A percentile compares a stretch with the other conserved stretches of the same genome.
phyloP scores from a whole-genome alignment of 30 jellyfish, hydroid and myxozoan genomes.

The Turritopsis rubra region DNA sequence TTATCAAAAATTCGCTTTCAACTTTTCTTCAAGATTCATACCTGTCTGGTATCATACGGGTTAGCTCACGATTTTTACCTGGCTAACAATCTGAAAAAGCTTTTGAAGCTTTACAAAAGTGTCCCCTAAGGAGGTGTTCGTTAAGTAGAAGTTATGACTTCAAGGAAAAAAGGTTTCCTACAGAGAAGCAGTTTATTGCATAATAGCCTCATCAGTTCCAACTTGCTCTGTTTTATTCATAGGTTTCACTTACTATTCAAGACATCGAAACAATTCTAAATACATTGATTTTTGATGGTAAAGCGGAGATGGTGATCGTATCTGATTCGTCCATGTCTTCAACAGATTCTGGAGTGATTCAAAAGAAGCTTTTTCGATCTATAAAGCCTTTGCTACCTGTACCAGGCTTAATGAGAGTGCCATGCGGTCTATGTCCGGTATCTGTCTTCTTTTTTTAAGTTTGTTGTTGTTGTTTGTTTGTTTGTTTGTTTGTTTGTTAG shows the following conservation, averaged over 20 bases:
- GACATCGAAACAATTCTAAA: slow-evolving; percentile 87
- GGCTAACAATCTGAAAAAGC: too few species aligned
- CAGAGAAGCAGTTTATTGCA: neutral
- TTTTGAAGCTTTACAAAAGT: neutral
- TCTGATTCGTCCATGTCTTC: slow-evolving; percentile 33
- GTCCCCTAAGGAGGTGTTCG: too few species aligned
- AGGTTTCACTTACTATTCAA: slow-evolving; percentile 58
- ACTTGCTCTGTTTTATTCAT: neutral
- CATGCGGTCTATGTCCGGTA: slow-evolving; percentile 95
- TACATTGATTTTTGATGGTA: slow-evolving; percentile 87
- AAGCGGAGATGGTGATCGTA: slow-evolving; percentile 72
- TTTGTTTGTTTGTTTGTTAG: neutral
- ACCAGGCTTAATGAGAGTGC: slow-evolving; percentile 85
- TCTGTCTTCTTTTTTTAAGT: neutral
- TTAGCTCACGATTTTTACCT: too few species aligned
- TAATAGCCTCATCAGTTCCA: neutral
- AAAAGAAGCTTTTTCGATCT: slow-evolving; percentile 68
- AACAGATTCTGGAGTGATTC: slow-evolving; percentile 46
- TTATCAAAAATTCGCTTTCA: too few species aligned
- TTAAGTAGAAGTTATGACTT: too few species aligned
- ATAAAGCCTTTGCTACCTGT: slow-evolving; percentile 65
- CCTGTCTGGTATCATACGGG: too few species aligned
- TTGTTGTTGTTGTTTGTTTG: neutral
- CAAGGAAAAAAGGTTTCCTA: too few species aligned
- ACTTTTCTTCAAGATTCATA: too few species aligned